A percentile compares a stretch with the other conserved stretches of the same genome.
Evolutionary conservation across 1,140 invertebrate species (phyloP).

Genomic region (Rhynchophorus ferrugineus): DNA sequence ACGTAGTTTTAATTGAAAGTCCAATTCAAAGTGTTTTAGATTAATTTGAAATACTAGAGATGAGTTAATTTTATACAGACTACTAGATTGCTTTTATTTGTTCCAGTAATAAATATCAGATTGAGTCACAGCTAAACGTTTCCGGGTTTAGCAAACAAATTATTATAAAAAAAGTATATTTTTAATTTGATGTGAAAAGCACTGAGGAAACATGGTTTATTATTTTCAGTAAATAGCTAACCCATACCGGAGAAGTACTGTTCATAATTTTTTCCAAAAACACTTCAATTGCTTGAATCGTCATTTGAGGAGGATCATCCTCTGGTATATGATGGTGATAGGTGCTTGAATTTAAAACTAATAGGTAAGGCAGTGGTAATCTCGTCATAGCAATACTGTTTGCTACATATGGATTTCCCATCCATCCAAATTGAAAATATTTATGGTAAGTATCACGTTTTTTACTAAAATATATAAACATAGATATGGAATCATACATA

Average conservation of each 20-base stretch:
- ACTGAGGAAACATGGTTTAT: no score
- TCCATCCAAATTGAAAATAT: constrained; percentile 89
- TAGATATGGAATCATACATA: background rate
- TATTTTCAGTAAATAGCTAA: no score
- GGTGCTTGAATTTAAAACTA: constrained; percentile 84
- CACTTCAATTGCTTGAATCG: constrained; percentile 66
- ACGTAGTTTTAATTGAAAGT: no score
- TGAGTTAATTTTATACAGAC: no score
- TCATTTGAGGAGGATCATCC: constrained; percentile 71
- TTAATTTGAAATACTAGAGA: no score
- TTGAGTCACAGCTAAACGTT: no score
- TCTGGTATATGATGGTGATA: constrained; percentile 85
- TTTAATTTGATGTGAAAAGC: no score
- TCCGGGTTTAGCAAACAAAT: no score
- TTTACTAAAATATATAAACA: constrained; percentile 39
- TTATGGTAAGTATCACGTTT: constrained; percentile 72
- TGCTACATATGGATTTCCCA: constrained; percentile 74
- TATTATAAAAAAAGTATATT: no score
- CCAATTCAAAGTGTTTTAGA: no score
- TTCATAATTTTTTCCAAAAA: constrained; percentile 71
- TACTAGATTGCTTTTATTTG: no score
- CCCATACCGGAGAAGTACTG: constrained; percentile 61
- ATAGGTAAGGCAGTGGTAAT: constrained; percentile 72
- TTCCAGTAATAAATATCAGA: no score
- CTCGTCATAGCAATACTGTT: constrained; percentile 85